These are phyloP conservation scores for Ganaspis brasiliensis DNA, from an alignment of 2,888 invertebrate genomes.

Conservation along the genomic window DNA sequence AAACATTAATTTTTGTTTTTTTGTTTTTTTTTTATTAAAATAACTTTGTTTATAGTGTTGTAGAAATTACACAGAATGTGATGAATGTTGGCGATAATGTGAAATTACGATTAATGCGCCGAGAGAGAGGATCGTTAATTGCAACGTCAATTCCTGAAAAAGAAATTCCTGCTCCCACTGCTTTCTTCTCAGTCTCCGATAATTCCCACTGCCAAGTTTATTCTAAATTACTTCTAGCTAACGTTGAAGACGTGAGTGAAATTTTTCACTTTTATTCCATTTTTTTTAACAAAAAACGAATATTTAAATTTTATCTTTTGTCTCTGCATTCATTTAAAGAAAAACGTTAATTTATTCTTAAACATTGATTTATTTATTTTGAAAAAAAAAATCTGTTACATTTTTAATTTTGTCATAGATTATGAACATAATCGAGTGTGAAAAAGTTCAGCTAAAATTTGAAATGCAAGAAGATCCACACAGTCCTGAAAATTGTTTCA, in stretches of 20 bases:
- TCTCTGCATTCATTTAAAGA: too few relatives aligned
- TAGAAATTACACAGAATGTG: slow-evolving; percentile 82
- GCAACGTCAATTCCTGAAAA: slow-evolving; percentile 82
- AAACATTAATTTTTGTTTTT: too few relatives aligned
- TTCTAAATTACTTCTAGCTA: slow-evolving; percentile 90
- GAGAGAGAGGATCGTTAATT: slow-evolving; percentile 86
- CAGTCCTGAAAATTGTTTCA: slow-evolving; percentile 92
- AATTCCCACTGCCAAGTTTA: slow-evolving; percentile 83
- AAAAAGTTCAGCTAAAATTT: slow-evolving; percentile 83
- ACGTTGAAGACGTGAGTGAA: slow-evolving; percentile 84
- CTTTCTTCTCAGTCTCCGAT: slow-evolving; percentile 80
- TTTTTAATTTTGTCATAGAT: slow-evolving; percentile 81
- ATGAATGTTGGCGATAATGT: slow-evolving; percentile 86
- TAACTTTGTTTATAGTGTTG: slow-evolving; percentile 82
- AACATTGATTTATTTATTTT: too few relatives aligned
- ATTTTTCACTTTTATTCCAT: slow-evolving; percentile 41
- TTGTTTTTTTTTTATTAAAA: background rate
- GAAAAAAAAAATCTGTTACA: background rate
- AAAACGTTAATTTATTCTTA: too few relatives aligned
- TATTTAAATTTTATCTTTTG: slow-evolving; percentile 16
- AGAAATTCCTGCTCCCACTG: slow-evolving; percentile 69
- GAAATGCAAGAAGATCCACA: slow-evolving; percentile 85
- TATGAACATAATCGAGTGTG: slow-evolving; percentile 87
- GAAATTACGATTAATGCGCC: slow-evolving; percentile 92
- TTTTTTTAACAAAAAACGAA: too few relatives aligned